phyloP scores from a whole-genome alignment of 2,888 invertebrate genomes.

The Sphaerophoria rueppellii region DNA sequence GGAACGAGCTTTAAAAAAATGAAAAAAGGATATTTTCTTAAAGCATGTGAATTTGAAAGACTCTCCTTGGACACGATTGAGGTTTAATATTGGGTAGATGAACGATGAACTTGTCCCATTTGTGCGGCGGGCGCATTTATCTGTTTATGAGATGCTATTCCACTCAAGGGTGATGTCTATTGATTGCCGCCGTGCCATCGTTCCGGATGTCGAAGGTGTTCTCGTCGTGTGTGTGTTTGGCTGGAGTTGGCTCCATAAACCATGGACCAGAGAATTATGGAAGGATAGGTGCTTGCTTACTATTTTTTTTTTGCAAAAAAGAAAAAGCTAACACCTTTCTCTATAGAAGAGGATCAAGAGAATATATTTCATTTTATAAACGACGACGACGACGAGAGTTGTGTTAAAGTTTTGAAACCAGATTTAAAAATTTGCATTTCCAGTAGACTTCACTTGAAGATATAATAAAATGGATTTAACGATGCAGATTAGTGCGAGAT shows the following conservation, averaged over 20 bases:
- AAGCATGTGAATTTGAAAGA: conserved; percentile 41
- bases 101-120: conserved; percentile 69
- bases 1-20: conserved; percentile 7
- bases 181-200: conserved; percentile 50
- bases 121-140: conserved; percentile 24
- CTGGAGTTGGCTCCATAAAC: background rate
- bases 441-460: conserved; percentile 26
- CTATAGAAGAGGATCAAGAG: background rate
- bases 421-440: conserved; percentile 54
- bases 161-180: conserved; percentile 63
- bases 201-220: conserved; percentile 32
- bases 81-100: conserved; percentile 49
- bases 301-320: background rate
- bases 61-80: conserved; percentile 50
- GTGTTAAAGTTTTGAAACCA: conserved; percentile 5
- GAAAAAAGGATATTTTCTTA: conserved; percentile 33
- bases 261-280: background rate
- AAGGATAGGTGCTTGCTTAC: background rate
- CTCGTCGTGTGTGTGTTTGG: background rate
- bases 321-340: background rate
- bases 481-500: conserved; percentile 44
- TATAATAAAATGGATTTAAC: conserved; percentile 38
- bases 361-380: conserved; percentile 11
- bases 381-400: conserved; percentile 13
- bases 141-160: conserved; percentile 44